Percentiles rank a stretch among this genome's conserved stretches.
These are phyloP conservation scores for Octomys mimax DNA, from an alignment of 2,797 vertebrate species.

Conservation along the genomic window DNA sequence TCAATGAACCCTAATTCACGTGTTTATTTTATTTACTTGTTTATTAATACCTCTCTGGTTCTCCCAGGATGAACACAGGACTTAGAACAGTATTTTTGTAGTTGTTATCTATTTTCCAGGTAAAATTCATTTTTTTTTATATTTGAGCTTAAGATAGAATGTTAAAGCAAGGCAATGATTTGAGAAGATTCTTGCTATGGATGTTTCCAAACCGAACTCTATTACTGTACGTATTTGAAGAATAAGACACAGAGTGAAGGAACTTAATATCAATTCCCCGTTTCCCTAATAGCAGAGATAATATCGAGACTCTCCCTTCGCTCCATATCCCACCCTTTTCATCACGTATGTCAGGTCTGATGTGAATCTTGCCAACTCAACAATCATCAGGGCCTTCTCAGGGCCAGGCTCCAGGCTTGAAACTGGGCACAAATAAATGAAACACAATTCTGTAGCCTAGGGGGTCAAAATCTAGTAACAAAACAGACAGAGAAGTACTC, in stretches of 20 bases:
- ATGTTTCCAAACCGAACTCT: background rate
- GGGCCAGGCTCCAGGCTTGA: background rate
- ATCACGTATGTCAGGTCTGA: background rate
- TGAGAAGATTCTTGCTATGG: background rate
- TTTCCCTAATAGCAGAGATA: background rate
- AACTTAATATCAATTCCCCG: background rate
- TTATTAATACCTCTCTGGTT: conserved; percentile 42
- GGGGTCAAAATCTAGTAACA: background rate
- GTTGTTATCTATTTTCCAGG: background rate
- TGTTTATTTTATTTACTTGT: conserved; percentile 52
- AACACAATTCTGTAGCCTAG: background rate
- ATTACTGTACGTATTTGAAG: background rate
- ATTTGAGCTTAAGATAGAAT: conserved; percentile 34
- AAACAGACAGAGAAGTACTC: conserved; percentile 17
- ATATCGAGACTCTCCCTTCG: background rate
- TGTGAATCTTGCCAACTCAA: background rate
- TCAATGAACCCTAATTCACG: conserved; percentile 55
- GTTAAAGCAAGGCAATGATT: background rate
- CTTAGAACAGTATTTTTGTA: background rate
- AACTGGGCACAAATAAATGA: background rate
- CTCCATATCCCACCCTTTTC: background rate
- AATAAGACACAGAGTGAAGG: background rate
- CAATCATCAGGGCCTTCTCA: background rate
- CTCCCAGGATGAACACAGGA: conserved; percentile 7
- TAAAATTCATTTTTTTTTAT: background rate